Base-by-base conservation (phyloP, 2,888 invertebrate species). In the Drosophila buzzatii region DNA sequence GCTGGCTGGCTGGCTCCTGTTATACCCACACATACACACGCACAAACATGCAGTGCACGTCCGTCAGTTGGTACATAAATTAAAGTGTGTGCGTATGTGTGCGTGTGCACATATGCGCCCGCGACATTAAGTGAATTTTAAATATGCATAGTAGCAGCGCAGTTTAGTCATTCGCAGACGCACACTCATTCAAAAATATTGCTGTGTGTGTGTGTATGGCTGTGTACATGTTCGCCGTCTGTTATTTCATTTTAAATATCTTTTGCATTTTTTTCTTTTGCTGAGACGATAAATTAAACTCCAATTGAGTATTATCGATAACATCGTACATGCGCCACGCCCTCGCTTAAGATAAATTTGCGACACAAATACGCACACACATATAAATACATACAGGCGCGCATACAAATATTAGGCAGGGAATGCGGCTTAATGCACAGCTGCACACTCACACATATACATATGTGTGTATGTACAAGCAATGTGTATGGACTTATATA, bases 101-200 rank as follows among this genome's bases (percentile, higher is more conserved):
- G 23, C 27, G 31, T 31, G 4, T 49, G 56, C 33, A 12, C 31
- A 18, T 53, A 42, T 49, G 49, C 58, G 47, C 31, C 45, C 47
- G 80, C 62, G 82, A 85, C 83, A 68, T 69, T 65, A 78, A 69
- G 57, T 82, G 82, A 85, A 82, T 82, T 76, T 82, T 83, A 82
- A 82, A 75, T 73, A 81, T 73, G 64, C 64, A 73, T 57, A 72
- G 66, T 65, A 63, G 52, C 68, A 68, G 57, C 65, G 55, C 65
- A 71, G 75, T 75, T 74, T 78, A 78, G 79, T 78, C 77, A 78
- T 78, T 64, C 61, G 20, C 45, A 44, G 41, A 42, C 61, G 39
- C 41, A 55, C 59, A 68, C 51, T 37, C 60, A 56, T 27, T 9
- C 18, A 51, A 7, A 49, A n/a, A 55, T 35, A 39, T 33, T 3